Conservation (phyloP, 2,797 vertebrate genomes). For the Enteromius afrohamiltoni region DNA sequence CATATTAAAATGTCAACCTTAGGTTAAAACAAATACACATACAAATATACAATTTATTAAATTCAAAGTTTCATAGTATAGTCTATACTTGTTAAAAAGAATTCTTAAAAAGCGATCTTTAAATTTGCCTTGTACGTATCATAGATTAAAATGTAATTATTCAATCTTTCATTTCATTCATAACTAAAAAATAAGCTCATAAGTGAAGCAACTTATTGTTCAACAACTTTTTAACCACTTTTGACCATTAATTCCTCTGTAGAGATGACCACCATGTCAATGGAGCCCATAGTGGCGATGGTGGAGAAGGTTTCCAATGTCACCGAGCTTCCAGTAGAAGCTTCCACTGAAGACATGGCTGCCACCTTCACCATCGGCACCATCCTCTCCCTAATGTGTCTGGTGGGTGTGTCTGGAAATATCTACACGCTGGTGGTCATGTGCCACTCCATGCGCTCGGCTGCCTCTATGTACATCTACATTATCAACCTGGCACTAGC, state of each 20-base stretch:
- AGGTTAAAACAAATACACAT: not conserved
- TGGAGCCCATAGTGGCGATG: constrained; percentile 71
- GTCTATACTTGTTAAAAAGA: not conserved
- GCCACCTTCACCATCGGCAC: constrained; percentile 85
- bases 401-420: constrained; percentile 87
- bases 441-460: constrained; percentile 88
- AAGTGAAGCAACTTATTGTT: not conserved
- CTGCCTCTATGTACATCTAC: constrained; percentile 94
- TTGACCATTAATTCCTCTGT: constrained; percentile 19
- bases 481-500: constrained; percentile 91
- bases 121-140: not conserved
- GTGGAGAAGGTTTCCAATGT: constrained; percentile 73
- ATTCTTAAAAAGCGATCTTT: not conserved
- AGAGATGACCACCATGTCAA: constrained; percentile 74
- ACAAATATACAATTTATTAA: not conserved
- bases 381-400: constrained; percentile 88
- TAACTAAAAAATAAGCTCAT: not conserved
- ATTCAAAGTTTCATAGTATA: not conserved
- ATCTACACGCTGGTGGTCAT: constrained; percentile 92
- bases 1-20: not conserved
- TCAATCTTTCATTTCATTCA: not conserved
- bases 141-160: not conserved
- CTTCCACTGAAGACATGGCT: constrained; percentile 78
- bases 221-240: not conserved
- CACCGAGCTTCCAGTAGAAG: constrained; percentile 49